A percentile compares a stretch with the other conserved stretches of the same genome.
Evolutionary conservation across 1,140 invertebrate genomes (phyloP).

Genomic region (Anastrepha obliqua): DNA sequence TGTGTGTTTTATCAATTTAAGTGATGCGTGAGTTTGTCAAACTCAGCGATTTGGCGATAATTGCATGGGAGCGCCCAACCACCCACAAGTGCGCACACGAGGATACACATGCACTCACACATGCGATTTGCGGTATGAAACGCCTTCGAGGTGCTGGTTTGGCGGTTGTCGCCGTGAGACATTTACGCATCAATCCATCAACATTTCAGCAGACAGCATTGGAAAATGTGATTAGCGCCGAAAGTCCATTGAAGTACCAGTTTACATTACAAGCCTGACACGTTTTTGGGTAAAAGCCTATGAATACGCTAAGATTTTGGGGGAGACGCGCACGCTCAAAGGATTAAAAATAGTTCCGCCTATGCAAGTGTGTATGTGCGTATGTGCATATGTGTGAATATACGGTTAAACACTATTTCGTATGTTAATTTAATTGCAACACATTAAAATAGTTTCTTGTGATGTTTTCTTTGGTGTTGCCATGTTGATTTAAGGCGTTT

Average conservation of each 20-base stretch:
- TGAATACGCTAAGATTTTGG: not conserved
- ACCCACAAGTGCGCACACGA: not conserved
- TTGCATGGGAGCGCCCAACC: conserved; percentile 6
- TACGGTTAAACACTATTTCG: conserved; percentile 30
- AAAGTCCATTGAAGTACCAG: not conserved
- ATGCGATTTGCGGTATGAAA: conserved; percentile 16
- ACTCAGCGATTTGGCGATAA: conserved; percentile 29
- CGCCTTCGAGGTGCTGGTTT: conserved; percentile 35
- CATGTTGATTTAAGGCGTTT: conserved; percentile 35
- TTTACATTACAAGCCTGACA: not conserved
- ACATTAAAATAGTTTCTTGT: conserved; percentile 55
- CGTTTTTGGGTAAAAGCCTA: conserved; percentile 19
- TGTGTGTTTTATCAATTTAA: conserved; percentile 5
- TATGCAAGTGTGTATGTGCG: too few relatives aligned
- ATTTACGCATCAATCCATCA: conserved; percentile 48
- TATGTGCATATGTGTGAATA: not conserved
- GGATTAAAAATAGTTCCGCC: conserved; percentile 32
- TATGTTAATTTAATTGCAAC: conserved; percentile 56
- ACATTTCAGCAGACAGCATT: not conserved
- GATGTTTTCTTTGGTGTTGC: conserved; percentile 43
- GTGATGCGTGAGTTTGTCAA: conserved; percentile 46
- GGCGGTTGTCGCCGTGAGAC: conserved; percentile 41
- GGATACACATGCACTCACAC: not conserved
- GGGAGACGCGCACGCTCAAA: not conserved
- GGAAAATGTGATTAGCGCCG: conserved; percentile 36